A percentile compares a stretch with the other conserved stretches of the same genome.
Conservation (phyloP, 2,888 invertebrate genomes). For the Caenorhabditis uteleia region DNA sequence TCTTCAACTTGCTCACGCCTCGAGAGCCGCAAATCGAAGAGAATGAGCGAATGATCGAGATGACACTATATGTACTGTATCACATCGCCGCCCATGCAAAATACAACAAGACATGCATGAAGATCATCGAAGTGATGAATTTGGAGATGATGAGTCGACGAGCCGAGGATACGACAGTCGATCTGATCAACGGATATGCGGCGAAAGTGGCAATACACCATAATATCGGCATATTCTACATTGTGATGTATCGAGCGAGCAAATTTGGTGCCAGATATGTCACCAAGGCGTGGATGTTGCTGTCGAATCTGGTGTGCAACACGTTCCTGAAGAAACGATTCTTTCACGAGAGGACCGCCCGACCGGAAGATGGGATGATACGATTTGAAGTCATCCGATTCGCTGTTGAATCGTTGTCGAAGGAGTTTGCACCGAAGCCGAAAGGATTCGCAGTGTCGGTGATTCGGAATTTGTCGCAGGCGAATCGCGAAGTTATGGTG, state of each 20-base stretch:
- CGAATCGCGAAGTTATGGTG: conserved; percentile 5
- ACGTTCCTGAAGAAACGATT: conserved; percentile 6
- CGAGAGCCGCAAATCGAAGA: conserved; percentile 6
- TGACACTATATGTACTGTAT: conserved; percentile 10
- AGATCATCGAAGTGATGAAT: conserved; percentile 8
- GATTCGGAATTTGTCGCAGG: conserved; percentile 16
- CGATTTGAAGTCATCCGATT: conserved; percentile 10
- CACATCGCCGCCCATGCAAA: background rate
- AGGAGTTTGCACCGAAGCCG: conserved; percentile 14
- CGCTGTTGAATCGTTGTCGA: conserved; percentile 6
- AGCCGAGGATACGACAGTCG: background rate
- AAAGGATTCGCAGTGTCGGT: conserved; percentile 20
- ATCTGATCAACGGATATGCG: no score
- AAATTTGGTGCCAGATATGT: conserved; percentile 15
- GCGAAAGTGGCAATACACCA: background rate
- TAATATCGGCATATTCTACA: conserved; percentile 18
- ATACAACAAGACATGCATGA: background rate
- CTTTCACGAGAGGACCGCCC: background rate
- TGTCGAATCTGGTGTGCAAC: conserved; percentile 23
- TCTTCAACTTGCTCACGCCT: conserved; percentile 17
- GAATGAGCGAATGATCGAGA: conserved; percentile 13
- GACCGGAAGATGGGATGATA: background rate
- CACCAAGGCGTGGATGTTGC: conserved; percentile 13
- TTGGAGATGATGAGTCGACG: conserved; percentile 2
- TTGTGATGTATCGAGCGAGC: conserved; percentile 11